Percentiles rank a stretch among this genome's conserved stretches.
These are phyloP conservation scores for Rhinoraja longicauda DNA, from an alignment of 2,797 vertebrate genomes.

Conservation along the genomic window DNA sequence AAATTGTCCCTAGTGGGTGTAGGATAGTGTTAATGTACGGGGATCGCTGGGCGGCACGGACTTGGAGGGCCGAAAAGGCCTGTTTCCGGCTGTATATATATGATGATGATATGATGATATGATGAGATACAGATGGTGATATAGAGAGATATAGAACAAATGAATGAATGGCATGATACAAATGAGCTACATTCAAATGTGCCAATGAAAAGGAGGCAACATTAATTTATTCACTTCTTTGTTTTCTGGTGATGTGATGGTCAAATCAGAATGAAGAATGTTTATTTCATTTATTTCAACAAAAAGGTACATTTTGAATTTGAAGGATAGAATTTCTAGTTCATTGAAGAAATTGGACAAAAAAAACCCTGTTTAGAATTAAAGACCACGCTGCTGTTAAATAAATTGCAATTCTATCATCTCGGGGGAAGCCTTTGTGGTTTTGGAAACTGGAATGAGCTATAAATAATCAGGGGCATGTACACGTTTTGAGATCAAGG, in stretches of 20 bases:
- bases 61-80: too few relatives aligned
- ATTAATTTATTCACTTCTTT: neutral
- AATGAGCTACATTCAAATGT: neutral
- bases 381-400: neutral
- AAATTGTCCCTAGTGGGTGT: too few relatives aligned
- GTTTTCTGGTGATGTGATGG: neutral
- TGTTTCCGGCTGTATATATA: too few relatives aligned
- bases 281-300: neutral
- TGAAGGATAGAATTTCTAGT: neutral
- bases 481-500: conserved; percentile 21
- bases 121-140: too few relatives aligned
- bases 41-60: too few relatives aligned
- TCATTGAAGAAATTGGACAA: neutral
- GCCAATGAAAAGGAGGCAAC: neutral
- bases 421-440: neutral
- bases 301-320: neutral
- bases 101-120: too few relatives aligned
- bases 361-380: neutral
- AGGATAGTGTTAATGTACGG: too few relatives aligned
- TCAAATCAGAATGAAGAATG: neutral
- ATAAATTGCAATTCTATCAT: neutral
- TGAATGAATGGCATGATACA: too few relatives aligned
- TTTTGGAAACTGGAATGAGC: neutral
- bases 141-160: too few relatives aligned
- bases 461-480: neutral